phyloP scores from a whole-genome alignment of 2,113 vertebrate species.

The Oreochromis spilurus region DNA sequence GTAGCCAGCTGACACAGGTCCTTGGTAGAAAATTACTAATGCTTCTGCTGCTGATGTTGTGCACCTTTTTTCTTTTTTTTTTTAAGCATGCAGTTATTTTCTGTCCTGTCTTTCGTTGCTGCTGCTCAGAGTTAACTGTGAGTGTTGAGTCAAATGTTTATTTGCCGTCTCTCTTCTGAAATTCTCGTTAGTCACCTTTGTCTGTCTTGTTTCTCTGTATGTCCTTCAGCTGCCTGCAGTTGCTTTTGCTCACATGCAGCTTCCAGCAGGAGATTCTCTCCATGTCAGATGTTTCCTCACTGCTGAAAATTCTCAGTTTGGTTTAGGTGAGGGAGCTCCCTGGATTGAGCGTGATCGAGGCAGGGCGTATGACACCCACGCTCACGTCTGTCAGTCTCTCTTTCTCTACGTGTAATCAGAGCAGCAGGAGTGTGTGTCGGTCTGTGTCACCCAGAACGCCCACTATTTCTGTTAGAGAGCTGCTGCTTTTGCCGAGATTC shows the following conservation, averaged over 20 bases:
- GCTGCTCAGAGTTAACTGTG: not conserved
- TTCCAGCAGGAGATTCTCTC: not conserved
- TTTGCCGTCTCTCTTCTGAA: not conserved
- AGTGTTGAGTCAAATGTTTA: not conserved
- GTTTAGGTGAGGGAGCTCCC: not conserved
- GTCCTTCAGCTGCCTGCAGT: not conserved
- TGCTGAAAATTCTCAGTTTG: not conserved
- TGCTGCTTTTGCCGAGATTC: not conserved
- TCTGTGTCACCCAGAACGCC: not conserved
- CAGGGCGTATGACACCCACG: not conserved
- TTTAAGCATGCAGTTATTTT: not conserved
- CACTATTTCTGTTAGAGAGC: not conserved
- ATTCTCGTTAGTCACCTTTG: not conserved
- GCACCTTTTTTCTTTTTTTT: not conserved
- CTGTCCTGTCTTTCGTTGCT: not conserved
- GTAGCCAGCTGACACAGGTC: not conserved
- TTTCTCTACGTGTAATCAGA: constrained; percentile 10
- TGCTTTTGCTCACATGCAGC: not conserved
- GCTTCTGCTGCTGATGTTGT: not conserved
- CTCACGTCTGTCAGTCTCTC: not conserved
- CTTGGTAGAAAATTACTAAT: not conserved
- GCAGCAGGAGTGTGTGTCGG: not conserved
- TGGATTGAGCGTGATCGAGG: not conserved
- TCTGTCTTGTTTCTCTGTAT: not conserved
- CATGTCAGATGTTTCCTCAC: not conserved